A percentile compares a stretch with the other conserved stretches of the same genome.
These are phyloP conservation scores for Neodon shergylaensis DNA, from an alignment of 2,113 vertebrate genomes.

Conservation along the genomic window DNA sequence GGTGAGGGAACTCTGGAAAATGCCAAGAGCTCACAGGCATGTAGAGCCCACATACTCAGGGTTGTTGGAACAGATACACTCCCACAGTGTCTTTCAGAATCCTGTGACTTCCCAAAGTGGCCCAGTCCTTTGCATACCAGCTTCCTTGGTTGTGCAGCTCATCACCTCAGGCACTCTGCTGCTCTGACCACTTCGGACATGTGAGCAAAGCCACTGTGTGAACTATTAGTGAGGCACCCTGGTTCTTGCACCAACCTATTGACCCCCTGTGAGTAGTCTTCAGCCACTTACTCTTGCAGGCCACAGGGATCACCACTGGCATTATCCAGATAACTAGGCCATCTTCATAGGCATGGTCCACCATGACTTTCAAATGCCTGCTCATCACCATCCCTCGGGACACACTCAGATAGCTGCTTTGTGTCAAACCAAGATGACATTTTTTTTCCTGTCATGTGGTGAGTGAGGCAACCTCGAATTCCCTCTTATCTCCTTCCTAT, in stretches of 20 bases:
- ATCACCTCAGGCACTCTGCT: neutral
- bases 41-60: neutral
- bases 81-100: neutral
- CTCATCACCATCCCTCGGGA: neutral
- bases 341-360: neutral
- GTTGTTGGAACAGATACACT: neutral
- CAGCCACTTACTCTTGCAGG: neutral
- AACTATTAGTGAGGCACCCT: neutral
- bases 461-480: neutral
- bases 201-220: neutral
- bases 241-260: neutral
- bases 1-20: accelerated
- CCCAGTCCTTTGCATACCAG: neutral
- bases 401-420: accelerated
- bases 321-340: neutral
- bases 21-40: neutral
- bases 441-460: too few species aligned
- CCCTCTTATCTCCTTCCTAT: too few species aligned
- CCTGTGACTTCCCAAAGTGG: neutral
- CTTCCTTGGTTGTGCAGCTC: accelerated
- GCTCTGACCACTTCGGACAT: neutral
- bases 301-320: neutral
- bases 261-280: neutral
- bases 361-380: neutral
- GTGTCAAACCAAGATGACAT: too few species aligned